phyloP scores from a whole-genome alignment of 2,797 vertebrate genomes.

The Leucoraja ocellata region DNA sequence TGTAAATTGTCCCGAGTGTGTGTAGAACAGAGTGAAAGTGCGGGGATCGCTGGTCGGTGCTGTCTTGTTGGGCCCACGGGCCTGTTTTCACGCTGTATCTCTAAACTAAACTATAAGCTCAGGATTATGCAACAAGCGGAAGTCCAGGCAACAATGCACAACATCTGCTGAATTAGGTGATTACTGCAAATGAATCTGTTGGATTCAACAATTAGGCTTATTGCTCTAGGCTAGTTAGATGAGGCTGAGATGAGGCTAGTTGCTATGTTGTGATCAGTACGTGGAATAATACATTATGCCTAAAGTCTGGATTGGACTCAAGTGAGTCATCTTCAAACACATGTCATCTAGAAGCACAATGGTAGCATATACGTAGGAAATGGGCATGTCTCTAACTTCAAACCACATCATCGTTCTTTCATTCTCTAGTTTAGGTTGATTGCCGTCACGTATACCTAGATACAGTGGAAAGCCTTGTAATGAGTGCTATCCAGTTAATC shows the following conservation, averaged over 20 bases:
- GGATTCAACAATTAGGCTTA: not conserved
- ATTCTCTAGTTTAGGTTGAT: too few relatives aligned
- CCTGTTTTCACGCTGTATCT: too few relatives aligned
- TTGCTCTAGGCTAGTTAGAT: not conserved
- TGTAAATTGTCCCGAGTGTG: too few relatives aligned
- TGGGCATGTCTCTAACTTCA: too few relatives aligned
- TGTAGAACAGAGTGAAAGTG: too few relatives aligned
- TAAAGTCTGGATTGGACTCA: not conserved
- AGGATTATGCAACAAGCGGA: not conserved
- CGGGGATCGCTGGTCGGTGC: too few relatives aligned
- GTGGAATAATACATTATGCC: not conserved
- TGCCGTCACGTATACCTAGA: too few relatives aligned
- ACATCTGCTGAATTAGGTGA: not conserved
- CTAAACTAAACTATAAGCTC: not conserved
- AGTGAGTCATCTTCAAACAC: not conserved
- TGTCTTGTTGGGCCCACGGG: too few relatives aligned
- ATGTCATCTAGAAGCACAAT: not conserved
- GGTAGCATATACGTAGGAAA: not conserved
- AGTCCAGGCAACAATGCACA: not conserved
- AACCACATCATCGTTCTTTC: too few relatives aligned
- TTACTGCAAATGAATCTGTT: not conserved
- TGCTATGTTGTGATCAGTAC: not conserved
- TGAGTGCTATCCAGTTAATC: too few relatives aligned
- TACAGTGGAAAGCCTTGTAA: too few relatives aligned
- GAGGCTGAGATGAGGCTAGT: not conserved